These are phyloP conservation scores for Gallinago stenura DNA, from an alignment of 2,797 vertebrate genomes.

Conservation along the genomic window DNA sequence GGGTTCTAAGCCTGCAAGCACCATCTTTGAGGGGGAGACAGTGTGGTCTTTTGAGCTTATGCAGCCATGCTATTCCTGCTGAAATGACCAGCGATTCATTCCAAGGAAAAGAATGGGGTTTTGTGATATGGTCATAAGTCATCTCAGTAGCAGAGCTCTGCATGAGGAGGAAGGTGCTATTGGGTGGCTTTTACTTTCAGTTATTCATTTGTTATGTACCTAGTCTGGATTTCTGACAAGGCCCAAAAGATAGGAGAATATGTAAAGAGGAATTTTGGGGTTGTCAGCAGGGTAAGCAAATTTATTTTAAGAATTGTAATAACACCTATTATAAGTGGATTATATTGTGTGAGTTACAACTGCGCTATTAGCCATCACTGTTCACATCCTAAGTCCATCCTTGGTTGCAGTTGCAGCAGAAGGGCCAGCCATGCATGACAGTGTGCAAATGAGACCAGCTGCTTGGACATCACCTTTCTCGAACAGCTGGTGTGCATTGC, in stretches of 20 bases:
- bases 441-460: neutral
- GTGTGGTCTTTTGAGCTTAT: neutral
- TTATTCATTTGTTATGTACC: neutral
- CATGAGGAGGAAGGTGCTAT: neutral
- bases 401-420: neutral
- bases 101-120: neutral
- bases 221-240: neutral
- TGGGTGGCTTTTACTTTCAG: neutral
- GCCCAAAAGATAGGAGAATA: neutral
- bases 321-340: neutral
- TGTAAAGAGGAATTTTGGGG: neutral
- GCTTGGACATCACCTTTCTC: neutral
- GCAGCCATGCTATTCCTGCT: neutral
- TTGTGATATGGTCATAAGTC: neutral
- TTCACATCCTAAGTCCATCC: neutral
- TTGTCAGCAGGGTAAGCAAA: neutral
- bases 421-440: neutral
- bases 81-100: neutral
- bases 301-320: neutral
- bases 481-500: neutral
- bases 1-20: neutral
- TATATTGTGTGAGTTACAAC: accelerated
- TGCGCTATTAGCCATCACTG: neutral
- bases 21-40: neutral
- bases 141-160: neutral